A percentile compares a stretch with the other conserved stretches of the same genome.
phyloP scores from a whole-genome alignment of 2,113 vertebrate species.

The Pteruthius melanotis region DNA sequence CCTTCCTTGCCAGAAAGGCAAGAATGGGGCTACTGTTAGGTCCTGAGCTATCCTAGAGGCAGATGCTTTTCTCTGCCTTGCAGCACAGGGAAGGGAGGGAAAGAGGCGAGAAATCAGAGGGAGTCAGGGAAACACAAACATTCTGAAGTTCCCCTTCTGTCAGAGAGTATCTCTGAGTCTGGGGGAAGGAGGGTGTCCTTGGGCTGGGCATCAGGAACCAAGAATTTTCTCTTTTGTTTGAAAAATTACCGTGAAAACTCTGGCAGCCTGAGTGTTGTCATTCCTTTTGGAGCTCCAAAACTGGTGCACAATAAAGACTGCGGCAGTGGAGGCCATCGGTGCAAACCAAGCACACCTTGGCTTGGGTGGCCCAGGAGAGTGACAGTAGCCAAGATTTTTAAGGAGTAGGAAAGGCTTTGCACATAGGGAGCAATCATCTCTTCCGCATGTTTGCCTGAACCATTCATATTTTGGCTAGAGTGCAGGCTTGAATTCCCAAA shows the following conservation, averaged over 20 bases:
- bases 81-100: not conserved
- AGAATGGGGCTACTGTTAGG: constrained; percentile 21
- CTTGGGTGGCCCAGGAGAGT: not conserved
- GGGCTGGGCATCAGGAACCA: not conserved
- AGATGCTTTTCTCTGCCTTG: constrained; percentile 9
- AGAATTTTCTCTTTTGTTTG: not conserved
- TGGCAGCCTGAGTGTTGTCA: not conserved
- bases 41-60: not conserved
- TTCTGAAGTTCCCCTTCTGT: not conserved
- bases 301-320: not conserved
- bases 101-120: not conserved
- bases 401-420: not conserved
- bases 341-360: rapidly evolving
- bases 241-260: not conserved
- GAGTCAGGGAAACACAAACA: not conserved
- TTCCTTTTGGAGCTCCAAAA: not conserved
- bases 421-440: not conserved
- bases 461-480: not conserved
- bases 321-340: rapidly evolving
- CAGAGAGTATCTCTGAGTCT: rapidly evolving
- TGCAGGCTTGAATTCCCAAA: not conserved
- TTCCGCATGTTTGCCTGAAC: not conserved
- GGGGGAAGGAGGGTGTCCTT: not conserved
- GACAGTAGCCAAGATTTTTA: not conserved
- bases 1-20: constrained; percentile 25